Evolutionary conservation across 2,888 invertebrate species (phyloP), one percentile per base, ranked within the genome.

Genomic region (Leucozona laternaria): DNA sequence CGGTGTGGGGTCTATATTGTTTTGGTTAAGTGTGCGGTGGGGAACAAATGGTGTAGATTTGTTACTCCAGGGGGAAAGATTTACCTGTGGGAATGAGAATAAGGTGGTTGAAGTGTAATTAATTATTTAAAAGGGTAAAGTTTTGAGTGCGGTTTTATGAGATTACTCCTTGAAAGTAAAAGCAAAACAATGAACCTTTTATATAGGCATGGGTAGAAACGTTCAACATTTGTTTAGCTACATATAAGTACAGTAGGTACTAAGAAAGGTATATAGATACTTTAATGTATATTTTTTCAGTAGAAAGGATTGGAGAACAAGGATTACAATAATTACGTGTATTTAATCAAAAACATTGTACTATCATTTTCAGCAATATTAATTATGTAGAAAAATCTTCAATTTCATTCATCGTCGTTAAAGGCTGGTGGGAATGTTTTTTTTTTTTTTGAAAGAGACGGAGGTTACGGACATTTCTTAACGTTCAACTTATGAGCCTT

Each of bases 51-150:
- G 60, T 25, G 40, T 40, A 60, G 60, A 60, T 60, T n/a, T 60
- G 60, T 60, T 40, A 22, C 60, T 22, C 40, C 3, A n/a, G 43
- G 43, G 62, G n/a, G 10, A 43, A 11, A 43, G 25, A 34, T 66
- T 43, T 53, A 58, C 40, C 64, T 64, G 48, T 73, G 75, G 43
- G 64, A 57, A 55, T 57, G 57, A 34, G n/a, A 31, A 31, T 20
- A 70, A n/a, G 25, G 53, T 15, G 75, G 80, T 55, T 62, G 20
- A 62, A 34, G 66, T 62, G 37, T 70, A 58, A 80, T 80, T 76
- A 76, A 80, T 80, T 80, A 80, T 80, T 80, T 62, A 80, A 70
- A 70, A 53, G 53, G 40, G 68, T 53, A 31, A 62, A 60, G 80
- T 70, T 62, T 31, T 17, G 34, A 25, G 66, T 75, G 58, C 8